Conservation (phyloP, 2,888 invertebrate species). For the Plemyria rubiginata region DNA sequence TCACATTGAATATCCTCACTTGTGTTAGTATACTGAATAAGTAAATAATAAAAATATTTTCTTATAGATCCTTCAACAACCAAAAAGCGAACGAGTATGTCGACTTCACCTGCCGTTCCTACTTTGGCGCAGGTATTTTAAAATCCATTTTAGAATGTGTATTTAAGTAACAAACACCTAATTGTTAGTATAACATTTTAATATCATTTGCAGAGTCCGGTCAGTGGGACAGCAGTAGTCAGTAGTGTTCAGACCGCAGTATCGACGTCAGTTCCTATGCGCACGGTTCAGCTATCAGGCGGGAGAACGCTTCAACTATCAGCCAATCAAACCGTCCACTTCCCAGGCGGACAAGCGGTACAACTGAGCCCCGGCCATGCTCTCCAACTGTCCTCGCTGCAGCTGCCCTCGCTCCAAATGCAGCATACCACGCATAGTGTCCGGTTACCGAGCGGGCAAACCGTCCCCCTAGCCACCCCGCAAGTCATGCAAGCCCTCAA, state of each 20-base stretch:
- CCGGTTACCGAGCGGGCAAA: slow-evolving; percentile 72
- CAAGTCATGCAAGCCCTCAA: slow-evolving; percentile 64
- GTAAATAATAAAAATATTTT: background rate
- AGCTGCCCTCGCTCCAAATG: slow-evolving; percentile 62
- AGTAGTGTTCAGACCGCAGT: slow-evolving; percentile 60
- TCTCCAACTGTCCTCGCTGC: slow-evolving; percentile 65
- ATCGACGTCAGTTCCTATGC: slow-evolving; percentile 57
- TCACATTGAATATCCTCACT: background rate
- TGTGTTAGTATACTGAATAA: too few species aligned
- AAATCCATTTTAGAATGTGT: background rate
- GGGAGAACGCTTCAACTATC: slow-evolving; percentile 72
- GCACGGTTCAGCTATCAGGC: slow-evolving; percentile 70
- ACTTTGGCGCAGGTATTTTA: slow-evolving; percentile 64
- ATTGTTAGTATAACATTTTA: background rate
- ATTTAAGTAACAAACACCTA: background rate
- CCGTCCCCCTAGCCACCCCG: slow-evolving; percentile 69
- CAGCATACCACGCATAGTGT: slow-evolving; percentile 67
- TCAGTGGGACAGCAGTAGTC: slow-evolving; percentile 58
- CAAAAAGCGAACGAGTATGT: slow-evolving; percentile 61
- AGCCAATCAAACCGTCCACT: slow-evolving; percentile 65
- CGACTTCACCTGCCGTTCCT: slow-evolving; percentile 57
- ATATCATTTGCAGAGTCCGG: slow-evolving; percentile 55
- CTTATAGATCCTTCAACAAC: slow-evolving; percentile 52
- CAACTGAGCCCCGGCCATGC: slow-evolving; percentile 64
- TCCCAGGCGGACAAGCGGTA: slow-evolving; percentile 60